Evolutionary conservation across 2,113 vertebrate genomes (phyloP).

Genomic region (Toxostoma redivivum): DNA sequence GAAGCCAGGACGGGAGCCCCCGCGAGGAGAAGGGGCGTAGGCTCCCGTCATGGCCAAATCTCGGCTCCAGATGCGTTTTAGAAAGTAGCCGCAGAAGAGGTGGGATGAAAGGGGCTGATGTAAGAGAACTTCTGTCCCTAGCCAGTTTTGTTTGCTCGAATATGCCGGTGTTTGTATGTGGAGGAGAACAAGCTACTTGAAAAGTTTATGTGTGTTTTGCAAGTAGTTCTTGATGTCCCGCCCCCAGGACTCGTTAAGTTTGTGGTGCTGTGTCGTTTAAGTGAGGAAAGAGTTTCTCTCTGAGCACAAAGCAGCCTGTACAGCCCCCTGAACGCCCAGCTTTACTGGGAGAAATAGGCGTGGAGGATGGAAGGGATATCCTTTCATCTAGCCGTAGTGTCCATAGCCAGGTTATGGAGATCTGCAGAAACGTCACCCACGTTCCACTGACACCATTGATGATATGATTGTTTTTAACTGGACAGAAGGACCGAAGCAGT

Average conservation of each 20-base stretch:
- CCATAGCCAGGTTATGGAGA: no score
- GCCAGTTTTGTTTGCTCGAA: background rate
- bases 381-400: fast-evolving
- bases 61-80: fast-evolving
- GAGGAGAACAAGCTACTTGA: background rate
- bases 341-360: background rate
- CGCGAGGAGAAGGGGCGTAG: fast-evolving
- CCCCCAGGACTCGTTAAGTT: background rate
- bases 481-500: background rate
- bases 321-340: fast-evolving
- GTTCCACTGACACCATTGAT: fast-evolving
- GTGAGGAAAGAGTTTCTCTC: background rate
- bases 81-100: fast-evolving
- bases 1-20: background rate
- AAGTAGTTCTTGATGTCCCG: background rate
- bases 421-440: background rate
- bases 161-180: fast-evolving
- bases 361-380: background rate
- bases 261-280: background rate
- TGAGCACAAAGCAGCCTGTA: fast-evolving
- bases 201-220: fast-evolving
- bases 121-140: no score
- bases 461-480: background rate
- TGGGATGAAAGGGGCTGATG: no score
- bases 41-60: background rate